These are phyloP conservation scores for Mesochorus sp. DNA, from an alignment of 2,888 invertebrate species.

Conservation along the genomic window DNA sequence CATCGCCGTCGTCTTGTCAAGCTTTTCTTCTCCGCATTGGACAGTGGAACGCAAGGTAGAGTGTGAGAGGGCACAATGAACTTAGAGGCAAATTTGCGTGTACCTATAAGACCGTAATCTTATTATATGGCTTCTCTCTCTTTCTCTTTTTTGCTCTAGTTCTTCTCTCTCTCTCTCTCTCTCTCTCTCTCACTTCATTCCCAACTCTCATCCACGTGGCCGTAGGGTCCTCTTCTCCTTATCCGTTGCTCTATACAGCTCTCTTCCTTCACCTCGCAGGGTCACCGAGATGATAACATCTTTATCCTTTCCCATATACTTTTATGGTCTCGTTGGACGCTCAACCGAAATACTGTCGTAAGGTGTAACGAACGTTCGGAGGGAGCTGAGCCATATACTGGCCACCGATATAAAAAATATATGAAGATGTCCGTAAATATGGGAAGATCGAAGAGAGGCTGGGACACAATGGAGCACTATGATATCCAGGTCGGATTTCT, in stretches of 20 bases:
- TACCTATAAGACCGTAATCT: conserved; percentile 74
- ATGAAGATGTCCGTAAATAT: background rate
- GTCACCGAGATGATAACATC: conserved; percentile 74
- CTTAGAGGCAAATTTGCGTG: conserved; percentile 73
- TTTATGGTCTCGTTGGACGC: conserved; percentile 75
- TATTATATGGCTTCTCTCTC: conserved; percentile 67
- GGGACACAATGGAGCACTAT: too few relatives aligned
- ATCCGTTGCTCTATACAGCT: conserved; percentile 31
- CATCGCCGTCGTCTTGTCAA: conserved; percentile 11
- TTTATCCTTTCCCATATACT: conserved; percentile 79
- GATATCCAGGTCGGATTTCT: too few relatives aligned
- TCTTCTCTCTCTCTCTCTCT: background rate
- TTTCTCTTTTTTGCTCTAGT: conserved; percentile 31
- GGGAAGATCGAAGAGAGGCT: too few relatives aligned
- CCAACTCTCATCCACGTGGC: conserved; percentile 19
- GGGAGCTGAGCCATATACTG: conserved; percentile 39
- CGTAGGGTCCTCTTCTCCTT: conserved; percentile 44
- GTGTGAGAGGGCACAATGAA: conserved; percentile 64
- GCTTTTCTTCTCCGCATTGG: conserved; percentile 55
- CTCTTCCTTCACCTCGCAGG: conserved; percentile 18
- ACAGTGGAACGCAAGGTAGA: conserved; percentile 28
- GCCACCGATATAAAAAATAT: conserved; percentile 52
- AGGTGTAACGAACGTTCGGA: conserved; percentile 45
- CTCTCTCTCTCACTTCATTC: background rate
- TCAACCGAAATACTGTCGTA: conserved; percentile 76